A percentile compares a stretch with the other conserved stretches of the same genome.
These are phyloP conservation scores for Petrolisthes manimaculis DNA, from an alignment of 2,888 invertebrate species.

Conservation along the genomic window DNA sequence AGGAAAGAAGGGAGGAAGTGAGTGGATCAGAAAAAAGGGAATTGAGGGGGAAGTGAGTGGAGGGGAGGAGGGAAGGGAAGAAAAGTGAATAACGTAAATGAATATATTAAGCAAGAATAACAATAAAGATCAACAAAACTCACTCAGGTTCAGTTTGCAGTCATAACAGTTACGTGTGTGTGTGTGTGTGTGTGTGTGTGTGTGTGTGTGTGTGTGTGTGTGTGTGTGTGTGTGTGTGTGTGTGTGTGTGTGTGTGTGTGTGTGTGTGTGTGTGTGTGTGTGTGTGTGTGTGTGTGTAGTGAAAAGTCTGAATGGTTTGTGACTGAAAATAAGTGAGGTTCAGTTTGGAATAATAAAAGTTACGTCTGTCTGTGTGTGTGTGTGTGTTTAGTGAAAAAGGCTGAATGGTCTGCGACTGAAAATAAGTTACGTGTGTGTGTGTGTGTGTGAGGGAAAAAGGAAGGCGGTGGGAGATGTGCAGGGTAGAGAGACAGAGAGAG, in stretches of 20 bases:
- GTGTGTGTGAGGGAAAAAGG: neutral
- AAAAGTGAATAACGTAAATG: too few relatives aligned
- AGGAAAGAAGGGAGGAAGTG: too few relatives aligned
- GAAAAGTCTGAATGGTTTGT: neutral
- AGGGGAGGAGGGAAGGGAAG: too few relatives aligned
- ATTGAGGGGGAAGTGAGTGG: too few relatives aligned
- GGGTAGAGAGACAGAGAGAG: too few relatives aligned
- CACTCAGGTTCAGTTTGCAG: too few relatives aligned
- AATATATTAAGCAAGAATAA: too few relatives aligned
- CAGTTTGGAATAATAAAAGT: neutral
- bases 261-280: conserved; percentile 26
- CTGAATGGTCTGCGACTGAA: neutral
- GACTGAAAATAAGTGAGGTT: neutral
- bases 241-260: conserved; percentile 23
- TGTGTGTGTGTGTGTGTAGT: conserved; percentile 9
- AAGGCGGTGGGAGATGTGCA: too few relatives aligned
- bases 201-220: conserved; percentile 30
- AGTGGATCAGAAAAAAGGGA: too few relatives aligned
- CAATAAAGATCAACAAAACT: too few relatives aligned
- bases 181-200: conserved; percentile 35
- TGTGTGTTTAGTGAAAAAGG: neutral
- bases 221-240: conserved; percentile 26
- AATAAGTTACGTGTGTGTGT: conserved; percentile 6
- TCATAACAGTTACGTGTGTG: conserved; percentile 5
- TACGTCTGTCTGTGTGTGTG: conserved; percentile 2